phyloP scores from a whole-genome alignment of 2,797 vertebrate species.

The Hippoglossus hippoglossus region DNA sequence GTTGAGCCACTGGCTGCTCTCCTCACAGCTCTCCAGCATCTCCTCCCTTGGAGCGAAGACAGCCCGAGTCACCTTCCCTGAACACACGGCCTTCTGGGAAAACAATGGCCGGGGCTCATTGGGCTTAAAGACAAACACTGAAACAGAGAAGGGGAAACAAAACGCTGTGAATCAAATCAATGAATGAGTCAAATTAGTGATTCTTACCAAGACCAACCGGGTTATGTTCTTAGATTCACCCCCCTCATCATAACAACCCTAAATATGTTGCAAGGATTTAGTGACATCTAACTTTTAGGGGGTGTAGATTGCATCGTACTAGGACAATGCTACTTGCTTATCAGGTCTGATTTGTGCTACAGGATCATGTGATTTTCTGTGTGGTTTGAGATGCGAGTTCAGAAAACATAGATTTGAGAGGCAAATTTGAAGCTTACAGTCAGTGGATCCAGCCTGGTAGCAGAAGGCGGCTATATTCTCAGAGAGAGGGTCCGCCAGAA shows the following conservation, averaged over 20 bases:
- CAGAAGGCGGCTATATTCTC: slow-evolving; percentile 92
- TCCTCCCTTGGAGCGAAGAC: slow-evolving; percentile 90
- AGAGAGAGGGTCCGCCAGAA: slow-evolving; percentile 89
- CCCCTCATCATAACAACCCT: background rate
- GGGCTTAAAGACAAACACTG: slow-evolving; percentile 97
- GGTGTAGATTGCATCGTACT: too few species aligned
- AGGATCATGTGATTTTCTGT: background rate
- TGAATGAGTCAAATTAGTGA: too few species aligned
- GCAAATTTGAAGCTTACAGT: slow-evolving; percentile 83
- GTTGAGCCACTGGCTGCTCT: slow-evolving; percentile 91
- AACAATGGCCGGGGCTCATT: slow-evolving; percentile 90
- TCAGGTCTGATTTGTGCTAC: too few species aligned
- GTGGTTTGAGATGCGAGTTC: background rate
- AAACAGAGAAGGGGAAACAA: background rate
- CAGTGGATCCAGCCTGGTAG: slow-evolving; percentile 77
- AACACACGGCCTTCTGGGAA: slow-evolving; percentile 90
- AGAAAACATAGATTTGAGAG: background rate
- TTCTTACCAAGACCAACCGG: too few species aligned
- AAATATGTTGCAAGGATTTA: background rate
- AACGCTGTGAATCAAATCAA: background rate
- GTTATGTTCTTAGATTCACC: too few species aligned
- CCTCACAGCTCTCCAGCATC: slow-evolving; percentile 84
- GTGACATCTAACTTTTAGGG: too few species aligned
- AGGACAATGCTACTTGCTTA: too few species aligned
- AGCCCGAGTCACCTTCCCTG: slow-evolving; percentile 86